phyloP scores from a whole-genome alignment of 2,888 invertebrate genomes.

The Macrophya alboannulata region DNA sequence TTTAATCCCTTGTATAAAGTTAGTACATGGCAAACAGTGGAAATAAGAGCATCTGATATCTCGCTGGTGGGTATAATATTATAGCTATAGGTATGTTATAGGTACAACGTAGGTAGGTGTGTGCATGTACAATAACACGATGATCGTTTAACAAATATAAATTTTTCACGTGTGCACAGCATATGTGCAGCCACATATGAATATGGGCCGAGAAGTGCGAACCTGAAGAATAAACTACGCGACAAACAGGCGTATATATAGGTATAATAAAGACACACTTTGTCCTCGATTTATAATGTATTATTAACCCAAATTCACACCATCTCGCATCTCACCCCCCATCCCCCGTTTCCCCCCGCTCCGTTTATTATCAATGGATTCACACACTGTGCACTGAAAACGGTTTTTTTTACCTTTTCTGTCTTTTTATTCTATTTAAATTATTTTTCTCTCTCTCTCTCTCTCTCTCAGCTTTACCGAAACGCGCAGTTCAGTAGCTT shows the following conservation, averaged over 20 bases:
- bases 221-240: not conserved
- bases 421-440: not conserved
- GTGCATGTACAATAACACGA: conserved; percentile 8
- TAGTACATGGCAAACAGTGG: conserved; percentile 66
- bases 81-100: not conserved
- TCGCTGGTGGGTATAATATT: not conserved
- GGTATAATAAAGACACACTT: not conserved
- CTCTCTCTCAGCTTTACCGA: not conserved
- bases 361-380: not conserved
- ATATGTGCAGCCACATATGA: not conserved
- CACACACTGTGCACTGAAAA: not conserved
- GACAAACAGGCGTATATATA: not conserved
- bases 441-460: no score
- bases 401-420: not conserved
- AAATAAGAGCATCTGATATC: conserved; percentile 73
- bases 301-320: conserved; percentile 24
- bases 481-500: not conserved
- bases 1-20: conserved; percentile 63
- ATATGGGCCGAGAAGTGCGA: not conserved
- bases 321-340: not conserved
- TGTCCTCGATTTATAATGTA: not conserved
- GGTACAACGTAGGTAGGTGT: not conserved
- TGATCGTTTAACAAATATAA: conserved; percentile 39
- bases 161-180: not conserved
- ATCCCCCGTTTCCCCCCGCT: no score